Evolutionary conservation across 2,888 invertebrate genomes (phyloP).

Genomic region (Eurytoma adleriae): DNA sequence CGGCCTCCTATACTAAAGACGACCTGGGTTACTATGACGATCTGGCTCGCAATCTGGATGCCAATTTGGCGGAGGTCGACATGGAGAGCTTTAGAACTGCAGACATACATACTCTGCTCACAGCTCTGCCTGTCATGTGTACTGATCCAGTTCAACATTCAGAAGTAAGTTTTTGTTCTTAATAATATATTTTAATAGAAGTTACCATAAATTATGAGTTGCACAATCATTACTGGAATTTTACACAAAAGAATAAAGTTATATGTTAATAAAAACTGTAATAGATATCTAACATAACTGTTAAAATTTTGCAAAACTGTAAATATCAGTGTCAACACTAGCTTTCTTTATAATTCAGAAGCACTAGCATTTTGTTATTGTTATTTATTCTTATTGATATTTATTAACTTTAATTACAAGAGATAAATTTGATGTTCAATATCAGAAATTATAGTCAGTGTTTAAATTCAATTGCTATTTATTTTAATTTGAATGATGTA

Average conservation of each 20-base stretch:
- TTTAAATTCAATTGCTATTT: too few relatives aligned
- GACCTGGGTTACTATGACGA: constrained; percentile 87
- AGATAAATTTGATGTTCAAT: too few relatives aligned
- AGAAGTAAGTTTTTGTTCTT: constrained; percentile 64
- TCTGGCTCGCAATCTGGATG: constrained; percentile 91
- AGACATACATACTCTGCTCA: constrained; percentile 91
- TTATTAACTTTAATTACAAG: too few relatives aligned
- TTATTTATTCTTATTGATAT: too few relatives aligned
- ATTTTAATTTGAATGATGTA: constrained; percentile 3
- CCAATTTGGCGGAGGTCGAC: constrained; percentile 95
- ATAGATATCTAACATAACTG: too few relatives aligned
- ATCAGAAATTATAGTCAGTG: too few relatives aligned
- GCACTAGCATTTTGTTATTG: too few relatives aligned
- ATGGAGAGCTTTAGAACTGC: constrained; percentile 96
- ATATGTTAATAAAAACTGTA: too few relatives aligned
- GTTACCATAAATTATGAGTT: constrained; percentile 1
- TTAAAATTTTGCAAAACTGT: too few relatives aligned
- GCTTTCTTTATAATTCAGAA: too few relatives aligned
- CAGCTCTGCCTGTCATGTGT: constrained; percentile 84
- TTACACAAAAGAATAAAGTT: too few relatives aligned
- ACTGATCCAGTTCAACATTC: constrained; percentile 74
- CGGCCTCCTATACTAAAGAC: constrained; percentile 87
- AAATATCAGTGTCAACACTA: too few relatives aligned
- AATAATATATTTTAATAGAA: neutral
- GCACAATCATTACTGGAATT: constrained; percentile 8